Evolutionary conservation across 2,888 invertebrate species (phyloP), one percentile per base, ranked within the genome.

Genomic region (Lasioglossum zephyrum): DNA sequence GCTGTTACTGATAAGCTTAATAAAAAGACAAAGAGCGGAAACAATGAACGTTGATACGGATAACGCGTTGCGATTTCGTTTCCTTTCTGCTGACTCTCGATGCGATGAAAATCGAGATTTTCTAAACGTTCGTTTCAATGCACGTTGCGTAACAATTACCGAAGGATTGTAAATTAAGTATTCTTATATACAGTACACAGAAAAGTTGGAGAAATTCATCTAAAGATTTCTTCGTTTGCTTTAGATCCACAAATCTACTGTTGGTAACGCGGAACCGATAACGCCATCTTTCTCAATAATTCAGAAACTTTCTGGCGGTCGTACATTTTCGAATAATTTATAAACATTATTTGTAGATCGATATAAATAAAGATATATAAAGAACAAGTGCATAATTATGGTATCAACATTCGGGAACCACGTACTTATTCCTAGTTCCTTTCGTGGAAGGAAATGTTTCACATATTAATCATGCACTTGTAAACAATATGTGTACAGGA

Each of bases 21-120:
- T 9, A 44, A 41, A 66, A 80, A 85, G 57, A 79, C 85, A 86
- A 85, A 85, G 81, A 69, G 26, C 78, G 78, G 75, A 85, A 85
- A 77, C 66, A 79, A 86, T 78, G 85, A 78, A 49, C 36, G 44
- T 36, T 16, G 26, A 47, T 63, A 63, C 11, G n/a, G 81, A 78
- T 86, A 85, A 82, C 53, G 70, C 57, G 73, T 79, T 63, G 63
- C 63, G 41, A 77, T 77, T 73, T 49, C 53, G 13, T 57, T 39
- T 36, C n/a, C 6, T 26, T 78, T 13, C 57, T 36, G 36, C 8
- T 70, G 53, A 18, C 1, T 13, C 49, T 13, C 49, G 18, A 70
- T 31, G 26, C 22, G 73, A 79, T 49, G 53, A 53, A 57, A 81
- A 84, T 26, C n/a, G 22, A 57, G 31, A 81, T 74, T 44, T 44